Percentiles rank a stretch among this genome's conserved stretches.
Evolutionary conservation across 23 tunicate genomes (phyloP).

Genomic region (Styela clava): DNA sequence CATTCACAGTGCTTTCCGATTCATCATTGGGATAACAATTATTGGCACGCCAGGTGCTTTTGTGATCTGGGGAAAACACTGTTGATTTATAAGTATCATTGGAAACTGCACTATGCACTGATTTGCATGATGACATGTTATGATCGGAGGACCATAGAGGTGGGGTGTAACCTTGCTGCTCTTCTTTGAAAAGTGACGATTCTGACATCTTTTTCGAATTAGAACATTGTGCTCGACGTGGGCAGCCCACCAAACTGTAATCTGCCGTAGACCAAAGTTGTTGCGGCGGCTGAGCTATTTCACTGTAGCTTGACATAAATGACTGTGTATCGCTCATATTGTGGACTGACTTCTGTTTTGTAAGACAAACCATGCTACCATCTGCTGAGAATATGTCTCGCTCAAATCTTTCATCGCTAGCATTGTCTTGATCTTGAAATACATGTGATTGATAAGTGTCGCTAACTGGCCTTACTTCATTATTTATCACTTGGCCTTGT

Average conservation of each 20-base stretch:
- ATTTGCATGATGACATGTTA: not conserved
- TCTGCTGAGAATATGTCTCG: not conserved
- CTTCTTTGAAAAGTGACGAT: not conserved
- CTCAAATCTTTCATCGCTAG: not conserved
- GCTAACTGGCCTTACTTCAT: not conserved
- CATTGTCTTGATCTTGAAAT: not conserved
- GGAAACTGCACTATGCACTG: not conserved
- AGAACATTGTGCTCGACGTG: not conserved
- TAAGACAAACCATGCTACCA: not conserved
- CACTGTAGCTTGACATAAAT: not conserved
- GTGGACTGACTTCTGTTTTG: not conserved
- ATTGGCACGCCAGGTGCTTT: too few relatives aligned
- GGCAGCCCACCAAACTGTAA: not conserved
- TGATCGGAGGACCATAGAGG: constrained; percentile 1
- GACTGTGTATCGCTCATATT: not conserved
- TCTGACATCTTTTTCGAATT: not conserved
- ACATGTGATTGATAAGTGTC: not conserved
- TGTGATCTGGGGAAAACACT: constrained; percentile 1
- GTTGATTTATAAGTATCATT: constrained; percentile 3
- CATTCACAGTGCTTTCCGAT: too few relatives aligned
- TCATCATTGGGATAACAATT: too few relatives aligned
- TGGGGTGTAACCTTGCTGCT: not conserved
- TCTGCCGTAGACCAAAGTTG: not conserved
- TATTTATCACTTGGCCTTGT: not conserved
- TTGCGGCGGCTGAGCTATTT: not conserved